A percentile compares a stretch with the other conserved stretches of the same genome.
phyloP scores from a whole-genome alignment of 2,888 invertebrate genomes.

The Drosophila putrida region DNA sequence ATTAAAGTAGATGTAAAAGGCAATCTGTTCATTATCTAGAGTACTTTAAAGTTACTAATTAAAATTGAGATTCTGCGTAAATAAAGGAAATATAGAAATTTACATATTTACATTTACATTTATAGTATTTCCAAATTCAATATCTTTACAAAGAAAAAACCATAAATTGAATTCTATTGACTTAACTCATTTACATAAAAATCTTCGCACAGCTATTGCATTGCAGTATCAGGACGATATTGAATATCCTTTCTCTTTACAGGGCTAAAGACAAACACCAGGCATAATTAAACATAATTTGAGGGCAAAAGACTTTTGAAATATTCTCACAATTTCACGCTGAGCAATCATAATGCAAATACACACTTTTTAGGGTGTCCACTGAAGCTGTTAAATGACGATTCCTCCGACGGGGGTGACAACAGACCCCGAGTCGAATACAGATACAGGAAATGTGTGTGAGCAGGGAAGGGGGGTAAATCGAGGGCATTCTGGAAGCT shows the following conservation, averaged over 20 bases:
- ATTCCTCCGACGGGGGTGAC: slow-evolving; percentile 50
- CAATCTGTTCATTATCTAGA: not conserved
- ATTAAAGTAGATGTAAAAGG: slow-evolving; percentile 4
- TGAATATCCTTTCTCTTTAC: slow-evolving; percentile 61
- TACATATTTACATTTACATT: not conserved
- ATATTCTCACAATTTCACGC: slow-evolving; percentile 79
- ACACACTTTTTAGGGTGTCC: slow-evolving; percentile 63
- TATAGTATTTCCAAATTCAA: not conserved
- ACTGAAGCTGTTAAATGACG: slow-evolving; percentile 74
- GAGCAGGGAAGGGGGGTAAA: slow-evolving; percentile 24
- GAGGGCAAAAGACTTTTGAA: slow-evolving; percentile 37
- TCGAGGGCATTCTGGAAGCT: slow-evolving; percentile 61
- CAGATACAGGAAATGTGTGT: slow-evolving; percentile 63
- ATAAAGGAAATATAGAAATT: not conserved
- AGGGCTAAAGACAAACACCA: slow-evolving; percentile 33
- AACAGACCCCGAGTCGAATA: slow-evolving; percentile 8
- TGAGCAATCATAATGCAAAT: slow-evolving; percentile 67
- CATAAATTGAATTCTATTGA: not conserved
- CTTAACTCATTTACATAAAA: slow-evolving; percentile 60
- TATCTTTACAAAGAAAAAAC: not conserved
- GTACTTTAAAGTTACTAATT: not conserved
- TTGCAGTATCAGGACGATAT: slow-evolving; percentile 56
- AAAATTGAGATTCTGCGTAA: not conserved
- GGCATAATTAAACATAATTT: slow-evolving; percentile 69
- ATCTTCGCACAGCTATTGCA: slow-evolving; percentile 77